Percentiles rank a stretch among this genome's conserved stretches.
phyloP scores from a whole-genome alignment of 1,140 invertebrate species.

The Pollicipes pollicipes region DNA sequence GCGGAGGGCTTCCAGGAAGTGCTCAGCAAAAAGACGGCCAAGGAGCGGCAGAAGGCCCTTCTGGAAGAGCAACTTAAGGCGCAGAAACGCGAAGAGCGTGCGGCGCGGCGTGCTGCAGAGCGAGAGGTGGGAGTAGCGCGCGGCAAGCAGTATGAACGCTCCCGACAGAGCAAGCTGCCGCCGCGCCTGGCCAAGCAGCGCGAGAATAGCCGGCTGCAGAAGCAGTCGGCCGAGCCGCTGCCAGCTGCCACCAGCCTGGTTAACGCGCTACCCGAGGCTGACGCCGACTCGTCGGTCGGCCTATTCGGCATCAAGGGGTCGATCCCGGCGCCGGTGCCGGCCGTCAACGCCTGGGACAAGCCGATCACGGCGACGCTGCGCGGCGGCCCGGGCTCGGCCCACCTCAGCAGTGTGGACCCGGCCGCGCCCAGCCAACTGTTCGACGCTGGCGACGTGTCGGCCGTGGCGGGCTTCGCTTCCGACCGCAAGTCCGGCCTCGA shows the following conservation, averaged over 20 bases:
- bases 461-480: neutral
- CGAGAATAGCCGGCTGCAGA: slow-evolving; percentile 17
- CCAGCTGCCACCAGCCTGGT: slow-evolving; percentile 23
- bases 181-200: neutral
- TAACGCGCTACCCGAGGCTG: slow-evolving; percentile 7
- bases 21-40: slow-evolving; percentile 44
- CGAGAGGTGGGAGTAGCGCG: neutral
- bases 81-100: slow-evolving; percentile 3
- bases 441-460: neutral
- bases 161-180: neutral
- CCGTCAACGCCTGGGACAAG: slow-evolving; percentile 70
- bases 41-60: slow-evolving; percentile 24
- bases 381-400: slow-evolving; percentile 10
- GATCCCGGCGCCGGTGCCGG: slow-evolving; percentile 29
- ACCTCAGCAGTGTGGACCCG: slow-evolving; percentile 12
- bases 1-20: slow-evolving; percentile 69
- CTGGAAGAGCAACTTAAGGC: slow-evolving; percentile 11
- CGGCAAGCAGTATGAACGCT: neutral
- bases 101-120: neutral
- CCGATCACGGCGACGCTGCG: slow-evolving; percentile 44
- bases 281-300: neutral
- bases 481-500: slow-evolving; percentile 10
- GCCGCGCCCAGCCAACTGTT: neutral
- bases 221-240: slow-evolving; percentile 17
- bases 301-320: neutral